These are phyloP conservation scores for Prionchulus punctatus DNA, from an alignment of 2,888 invertebrate genomes.

Conservation along the genomic window DNA sequence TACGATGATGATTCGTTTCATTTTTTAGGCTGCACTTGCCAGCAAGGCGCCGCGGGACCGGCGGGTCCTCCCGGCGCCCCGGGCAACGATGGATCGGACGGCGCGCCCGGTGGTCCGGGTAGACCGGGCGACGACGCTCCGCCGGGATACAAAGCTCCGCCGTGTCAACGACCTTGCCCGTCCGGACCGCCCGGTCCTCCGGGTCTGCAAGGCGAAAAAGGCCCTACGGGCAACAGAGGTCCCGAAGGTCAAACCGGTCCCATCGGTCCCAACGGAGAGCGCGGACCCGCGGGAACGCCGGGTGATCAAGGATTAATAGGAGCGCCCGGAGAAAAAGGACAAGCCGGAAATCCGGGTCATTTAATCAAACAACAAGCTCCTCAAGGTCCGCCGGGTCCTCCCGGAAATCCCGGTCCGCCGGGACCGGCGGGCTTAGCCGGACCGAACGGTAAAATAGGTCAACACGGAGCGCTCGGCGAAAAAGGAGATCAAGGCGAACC, in stretches of 20 bases:
- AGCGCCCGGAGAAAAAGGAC: not conserved
- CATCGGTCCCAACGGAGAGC: slow-evolving; percentile 12
- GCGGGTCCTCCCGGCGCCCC: slow-evolving; percentile 3
- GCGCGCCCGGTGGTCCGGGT: not conserved
- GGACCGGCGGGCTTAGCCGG: not conserved
- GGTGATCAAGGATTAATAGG: not conserved
- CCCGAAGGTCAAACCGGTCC: not conserved
- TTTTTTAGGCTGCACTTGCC: slow-evolving; percentile 12
- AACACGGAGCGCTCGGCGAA: no score
- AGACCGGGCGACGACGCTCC: not conserved
- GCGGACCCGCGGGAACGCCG: not conserved
- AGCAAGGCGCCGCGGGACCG: slow-evolving; percentile 8
- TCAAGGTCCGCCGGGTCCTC: not conserved
- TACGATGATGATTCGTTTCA: no score
- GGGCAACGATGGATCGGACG: slow-evolving; percentile 7
- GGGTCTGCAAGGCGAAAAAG: not conserved
- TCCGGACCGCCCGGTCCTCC: not conserved
- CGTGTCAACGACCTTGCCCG: not conserved
- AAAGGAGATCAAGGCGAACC: not conserved
- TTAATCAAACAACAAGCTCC: no score
- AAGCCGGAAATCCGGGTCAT: not conserved
- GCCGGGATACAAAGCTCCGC: not conserved
- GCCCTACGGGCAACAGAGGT: not conserved
- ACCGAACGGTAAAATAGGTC: not conserved
- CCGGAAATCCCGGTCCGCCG: slow-evolving; percentile 2